These are phyloP conservation scores for Cinclus cinclus DNA, from an alignment of 2,113 vertebrate species.

Conservation along the genomic window DNA sequence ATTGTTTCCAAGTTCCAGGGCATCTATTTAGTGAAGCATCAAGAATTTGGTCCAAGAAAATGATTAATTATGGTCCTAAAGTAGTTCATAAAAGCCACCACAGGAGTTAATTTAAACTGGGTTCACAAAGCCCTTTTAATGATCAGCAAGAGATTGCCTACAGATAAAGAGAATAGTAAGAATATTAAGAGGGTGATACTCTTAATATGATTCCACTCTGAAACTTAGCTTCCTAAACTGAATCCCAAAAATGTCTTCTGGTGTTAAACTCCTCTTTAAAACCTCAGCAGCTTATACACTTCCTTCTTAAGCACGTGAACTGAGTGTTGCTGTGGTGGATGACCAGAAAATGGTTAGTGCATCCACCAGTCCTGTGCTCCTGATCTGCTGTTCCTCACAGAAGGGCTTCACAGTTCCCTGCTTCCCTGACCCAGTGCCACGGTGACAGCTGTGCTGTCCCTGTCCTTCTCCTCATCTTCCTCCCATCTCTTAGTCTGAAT, in stretches of 20 bases:
- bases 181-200: neutral
- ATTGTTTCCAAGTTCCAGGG: neutral
- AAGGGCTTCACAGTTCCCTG: accelerated
- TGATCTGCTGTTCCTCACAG: accelerated
- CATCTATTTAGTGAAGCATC: neutral
- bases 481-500: neutral
- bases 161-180: neutral
- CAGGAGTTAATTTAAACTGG: neutral
- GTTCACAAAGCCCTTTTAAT: neutral
- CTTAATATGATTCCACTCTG: neutral
- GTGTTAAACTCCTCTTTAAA: neutral
- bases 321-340: neutral
- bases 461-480: neutral
- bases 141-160: neutral
- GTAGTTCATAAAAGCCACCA: neutral
- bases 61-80: neutral
- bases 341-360: neutral
- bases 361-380: neutral
- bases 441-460: neutral
- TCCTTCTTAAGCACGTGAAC: neutral
- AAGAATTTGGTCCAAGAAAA: neutral
- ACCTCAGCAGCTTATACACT: neutral
- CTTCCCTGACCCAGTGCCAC: neutral
- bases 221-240: neutral
- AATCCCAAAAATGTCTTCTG: neutral